A percentile compares a stretch with the other conserved stretches of the same genome.
Evolutionary conservation across 2,888 invertebrate genomes (phyloP).

Genomic region (Euzetes globulus): DNA sequence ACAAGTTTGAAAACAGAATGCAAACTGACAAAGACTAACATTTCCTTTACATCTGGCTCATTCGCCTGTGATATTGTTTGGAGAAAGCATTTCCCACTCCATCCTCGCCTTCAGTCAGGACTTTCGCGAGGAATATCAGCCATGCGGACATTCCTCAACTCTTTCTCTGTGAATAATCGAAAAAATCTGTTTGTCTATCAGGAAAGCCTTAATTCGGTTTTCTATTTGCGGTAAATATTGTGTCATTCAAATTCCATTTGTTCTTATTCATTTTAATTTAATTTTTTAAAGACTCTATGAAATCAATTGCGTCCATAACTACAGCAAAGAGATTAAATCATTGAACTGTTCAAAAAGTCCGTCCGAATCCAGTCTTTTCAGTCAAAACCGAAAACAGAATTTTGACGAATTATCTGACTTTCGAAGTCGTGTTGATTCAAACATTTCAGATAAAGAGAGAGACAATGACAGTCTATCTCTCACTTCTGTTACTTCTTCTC

Average conservation of each 20-base stretch:
- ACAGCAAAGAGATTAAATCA: slow-evolving; percentile 44
- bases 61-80: slow-evolving; percentile 68
- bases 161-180: slow-evolving; percentile 63
- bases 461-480: slow-evolving; percentile 41
- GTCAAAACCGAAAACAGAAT: background rate
- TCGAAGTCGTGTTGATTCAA: slow-evolving; percentile 54
- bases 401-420: slow-evolving; percentile 35
- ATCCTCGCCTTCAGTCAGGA: slow-evolving; percentile 58
- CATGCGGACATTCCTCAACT: slow-evolving; percentile 58
- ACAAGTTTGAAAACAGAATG: background rate
- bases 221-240: slow-evolving; percentile 50
- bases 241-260: background rate
- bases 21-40: slow-evolving; percentile 41
- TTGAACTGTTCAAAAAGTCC: slow-evolving; percentile 35
- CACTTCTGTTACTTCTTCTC: slow-evolving; percentile 38
- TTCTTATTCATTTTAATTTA: background rate
- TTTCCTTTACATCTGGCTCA: slow-evolving; percentile 58
- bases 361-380: background rate
- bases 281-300: slow-evolving; percentile 32
- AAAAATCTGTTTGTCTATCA: slow-evolving; percentile 69
- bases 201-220: slow-evolving; percentile 58
- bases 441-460: slow-evolving; percentile 53
- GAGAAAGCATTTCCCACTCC: slow-evolving; percentile 61
- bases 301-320: slow-evolving; percentile 28
- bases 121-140: slow-evolving; percentile 51